Conservation (phyloP, 37 sponge, comb jelly and placozoan genomes). For the Aplysina aerophoba region DNA sequence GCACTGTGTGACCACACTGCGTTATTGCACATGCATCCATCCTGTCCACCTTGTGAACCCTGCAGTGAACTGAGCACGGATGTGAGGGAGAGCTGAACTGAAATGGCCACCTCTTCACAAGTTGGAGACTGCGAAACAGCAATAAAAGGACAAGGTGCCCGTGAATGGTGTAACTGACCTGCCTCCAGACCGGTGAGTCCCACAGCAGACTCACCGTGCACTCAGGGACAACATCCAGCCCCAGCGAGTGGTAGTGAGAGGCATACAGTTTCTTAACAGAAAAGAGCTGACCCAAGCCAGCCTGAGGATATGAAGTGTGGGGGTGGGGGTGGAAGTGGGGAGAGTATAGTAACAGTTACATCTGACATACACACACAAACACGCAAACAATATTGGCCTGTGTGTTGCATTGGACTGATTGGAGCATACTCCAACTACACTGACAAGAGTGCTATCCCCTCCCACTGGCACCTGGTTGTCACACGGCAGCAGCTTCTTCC, state of each 20-base stretch:
- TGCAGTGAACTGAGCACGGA: neutral
- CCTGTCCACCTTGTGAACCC: neutral
- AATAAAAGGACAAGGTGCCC: neutral
- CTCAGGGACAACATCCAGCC: constrained; percentile 64
- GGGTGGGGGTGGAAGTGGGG: neutral
- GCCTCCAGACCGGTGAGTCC: neutral
- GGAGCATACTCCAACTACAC: too few relatives aligned
- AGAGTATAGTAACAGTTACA: neutral
- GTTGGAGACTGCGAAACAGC: neutral
- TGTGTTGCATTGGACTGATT: too few relatives aligned
- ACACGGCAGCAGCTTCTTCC: constrained; percentile 96
- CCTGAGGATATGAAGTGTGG: neutral
- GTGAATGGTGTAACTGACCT: too few relatives aligned
- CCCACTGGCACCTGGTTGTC: constrained; percentile 53
- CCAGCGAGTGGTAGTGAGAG: constrained; percentile 89
- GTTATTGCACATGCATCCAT: too few relatives aligned
- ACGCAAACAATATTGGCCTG: too few relatives aligned
- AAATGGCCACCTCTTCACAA: constrained; percentile 1
- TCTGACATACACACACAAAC: neutral
- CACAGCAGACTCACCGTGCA: constrained; percentile 49
- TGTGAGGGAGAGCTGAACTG: neutral
- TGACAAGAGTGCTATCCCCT: too few relatives aligned
- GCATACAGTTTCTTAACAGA: constrained; percentile 72
- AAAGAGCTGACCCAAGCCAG: constrained; percentile 69
- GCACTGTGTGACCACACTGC: too few relatives aligned